Base-by-base conservation (phyloP, 2,888 invertebrate species). In the Magallana nippona region DNA sequence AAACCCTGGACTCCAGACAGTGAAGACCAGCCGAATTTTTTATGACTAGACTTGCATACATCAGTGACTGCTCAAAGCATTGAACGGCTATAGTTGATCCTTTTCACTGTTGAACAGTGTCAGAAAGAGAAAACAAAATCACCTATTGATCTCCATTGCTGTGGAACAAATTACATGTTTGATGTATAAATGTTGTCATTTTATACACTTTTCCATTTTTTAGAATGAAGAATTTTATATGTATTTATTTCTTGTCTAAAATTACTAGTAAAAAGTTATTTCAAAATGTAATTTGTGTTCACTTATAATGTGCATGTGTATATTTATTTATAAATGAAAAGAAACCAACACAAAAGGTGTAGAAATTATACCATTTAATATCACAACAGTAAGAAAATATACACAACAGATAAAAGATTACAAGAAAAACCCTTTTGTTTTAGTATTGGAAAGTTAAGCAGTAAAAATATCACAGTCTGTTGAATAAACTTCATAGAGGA, bases 1-100 rank as follows among this genome's bases (percentile, higher is more conserved):
- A 92, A 95, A 84, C 96, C 96, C 17, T 93, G 93, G 93, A 83
- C 88, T 44, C 89, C 88, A 58, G 60, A 63, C 22, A 82, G 82
- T 11, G 71, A 82, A 19, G 55, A 44, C 5, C 82, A 82, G 19
- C 63, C 82, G 1, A n/a, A 71, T 17, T 82, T 82, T 63, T 60
- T 19, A 27, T 81, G 81, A 81, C 81, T 79, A 79, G 17, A 79
- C 2, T 19, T 78, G 13, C 2, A 55, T 55, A 55, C 71, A 2
- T 13, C 71, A 27, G 71, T 27, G 71, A 71, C 15, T 71, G 71
- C 71, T 71, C 71, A 71, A 71, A 71, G 15, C 27, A 71, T 71
- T 15, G 71, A 71, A 8, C 27, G 71, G 8, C 32, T 19, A 15
- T 71, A 71, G 27, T 71, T 22, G 32, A 44, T 44, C 44, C 71